Base-by-base conservation (phyloP, 2,797 vertebrate genomes). In the Natrix natrix region DNA sequence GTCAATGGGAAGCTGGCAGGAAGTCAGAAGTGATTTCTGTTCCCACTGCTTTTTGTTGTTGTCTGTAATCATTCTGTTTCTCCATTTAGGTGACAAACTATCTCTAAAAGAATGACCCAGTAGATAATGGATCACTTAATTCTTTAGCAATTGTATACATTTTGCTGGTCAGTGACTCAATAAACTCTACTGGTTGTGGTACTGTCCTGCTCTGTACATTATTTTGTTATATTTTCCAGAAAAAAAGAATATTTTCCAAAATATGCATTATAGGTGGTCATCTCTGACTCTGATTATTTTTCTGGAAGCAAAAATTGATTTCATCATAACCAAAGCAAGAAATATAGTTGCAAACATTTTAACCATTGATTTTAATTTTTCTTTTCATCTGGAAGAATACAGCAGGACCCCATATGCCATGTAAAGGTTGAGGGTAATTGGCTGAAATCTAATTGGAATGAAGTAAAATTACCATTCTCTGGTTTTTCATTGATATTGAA, bases 401-500 rank as follows among this genome's bases (percentile, higher is more conserved):
- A 24, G 1, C 1, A 89, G 66, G 37, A 88, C 3, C 8, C 8
- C 3, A 86, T 87, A 74, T 92, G 91, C 0, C 69, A 4, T 78
- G 91, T 91, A 48, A 4, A 87, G 52, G 6, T 93, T 78, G 88
- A 63, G 0, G 43, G 0, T 91, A 78, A 87, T 94, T 74, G 5
- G 5, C 74, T 92, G 26, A 92, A 94, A 91, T 83, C 8, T 4
- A 43, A 1, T 88, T 94, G 83, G 92, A 91, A n/a, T 61, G 12
- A 14, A 4, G 0, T 94, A 93, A 94, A 87, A 56, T 0, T 26
- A n/a, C 1, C 22, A 43, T 14, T 92, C 94, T 90, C 63, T 95
- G 32, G 28, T 94, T 95, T 96, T 92, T 26, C 78, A 94, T 69
- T 91, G 66, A 66, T 43, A 78, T 54, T 4, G 89, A 48, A 92